A percentile compares a stretch with the other conserved stretches of the same genome.
phyloP scores from a whole-genome alignment of 2,797 vertebrate species.

The Phyllotis vaccarum region DNA sequence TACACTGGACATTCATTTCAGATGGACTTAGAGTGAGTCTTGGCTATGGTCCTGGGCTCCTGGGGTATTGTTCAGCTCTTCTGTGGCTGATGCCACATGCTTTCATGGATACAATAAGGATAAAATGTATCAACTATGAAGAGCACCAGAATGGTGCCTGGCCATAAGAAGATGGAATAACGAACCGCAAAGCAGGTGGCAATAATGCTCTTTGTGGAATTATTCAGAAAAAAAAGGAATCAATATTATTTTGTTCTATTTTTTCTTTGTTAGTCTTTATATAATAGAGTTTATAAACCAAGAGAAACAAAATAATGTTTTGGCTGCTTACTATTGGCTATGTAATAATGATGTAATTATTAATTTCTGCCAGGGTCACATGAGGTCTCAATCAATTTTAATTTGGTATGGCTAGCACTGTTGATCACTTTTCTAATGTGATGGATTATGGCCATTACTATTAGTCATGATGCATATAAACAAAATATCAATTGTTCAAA shows the following conservation, averaged over 20 bases:
- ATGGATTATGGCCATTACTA: slow-evolving; percentile 59
- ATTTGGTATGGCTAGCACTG: slow-evolving; percentile 62
- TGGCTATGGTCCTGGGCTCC: background rate
- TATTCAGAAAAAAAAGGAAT: background rate
- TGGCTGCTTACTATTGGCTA: slow-evolving; percentile 24
- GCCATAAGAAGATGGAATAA: background rate
- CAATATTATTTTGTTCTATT: slow-evolving; percentile 20
- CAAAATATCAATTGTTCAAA: slow-evolving; percentile 57
- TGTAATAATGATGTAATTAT: slow-evolving; percentile 62
- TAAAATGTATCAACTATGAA: background rate
- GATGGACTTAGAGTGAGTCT: background rate
- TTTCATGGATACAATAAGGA: background rate
- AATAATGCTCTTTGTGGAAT: background rate
- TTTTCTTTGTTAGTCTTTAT: background rate
- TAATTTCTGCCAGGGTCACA: slow-evolving; percentile 48
- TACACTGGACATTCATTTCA: background rate
- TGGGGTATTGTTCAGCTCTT: background rate
- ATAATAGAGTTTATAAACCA: background rate
- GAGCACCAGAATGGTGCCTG: background rate
- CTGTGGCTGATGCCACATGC: background rate
- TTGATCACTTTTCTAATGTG: slow-evolving; percentile 69
- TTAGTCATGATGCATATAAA: slow-evolving; percentile 67
- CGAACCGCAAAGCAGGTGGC: background rate
- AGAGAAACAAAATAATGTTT: slow-evolving; percentile 38
- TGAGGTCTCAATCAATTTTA: slow-evolving; percentile 69